These are phyloP conservation scores for Leuciscus idus DNA, from an alignment of 2,113 vertebrate species.

Conservation along the genomic window DNA sequence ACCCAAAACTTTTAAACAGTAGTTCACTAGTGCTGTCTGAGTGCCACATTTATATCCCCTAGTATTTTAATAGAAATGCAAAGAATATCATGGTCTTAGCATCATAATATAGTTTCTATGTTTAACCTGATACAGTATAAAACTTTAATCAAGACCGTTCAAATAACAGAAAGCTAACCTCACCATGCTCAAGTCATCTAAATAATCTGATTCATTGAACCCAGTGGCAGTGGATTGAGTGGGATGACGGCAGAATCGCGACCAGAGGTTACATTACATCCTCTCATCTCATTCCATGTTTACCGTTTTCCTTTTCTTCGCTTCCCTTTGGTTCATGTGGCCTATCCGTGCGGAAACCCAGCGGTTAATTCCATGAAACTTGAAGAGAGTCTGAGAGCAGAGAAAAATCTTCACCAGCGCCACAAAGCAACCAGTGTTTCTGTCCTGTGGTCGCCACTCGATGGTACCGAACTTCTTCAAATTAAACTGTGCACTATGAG, in stretches of 20 bases:
- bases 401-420: slow-evolving; percentile 31
- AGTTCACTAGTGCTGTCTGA: neutral
- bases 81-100: neutral
- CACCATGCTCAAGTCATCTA: neutral
- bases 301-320: neutral
- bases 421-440: slow-evolving; percentile 40
- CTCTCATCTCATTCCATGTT: slow-evolving; percentile 30
- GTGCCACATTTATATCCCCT: neutral
- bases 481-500: neutral
- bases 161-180: neutral
- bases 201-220: neutral
- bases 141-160: neutral
- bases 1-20: neutral
- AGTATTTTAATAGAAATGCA: neutral
- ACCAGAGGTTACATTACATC: neutral
- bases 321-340: neutral
- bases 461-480: slow-evolving; percentile 3
- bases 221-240: neutral
- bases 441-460: neutral
- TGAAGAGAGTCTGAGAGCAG: slow-evolving; percentile 19
- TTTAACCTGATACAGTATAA: neutral
- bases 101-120: neutral
- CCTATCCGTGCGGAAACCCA: slow-evolving; percentile 13
- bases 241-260: slow-evolving; percentile 1
- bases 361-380: neutral